phyloP scores from a whole-genome alignment of 2,113 vertebrate genomes.

The Panthera leo region DNA sequence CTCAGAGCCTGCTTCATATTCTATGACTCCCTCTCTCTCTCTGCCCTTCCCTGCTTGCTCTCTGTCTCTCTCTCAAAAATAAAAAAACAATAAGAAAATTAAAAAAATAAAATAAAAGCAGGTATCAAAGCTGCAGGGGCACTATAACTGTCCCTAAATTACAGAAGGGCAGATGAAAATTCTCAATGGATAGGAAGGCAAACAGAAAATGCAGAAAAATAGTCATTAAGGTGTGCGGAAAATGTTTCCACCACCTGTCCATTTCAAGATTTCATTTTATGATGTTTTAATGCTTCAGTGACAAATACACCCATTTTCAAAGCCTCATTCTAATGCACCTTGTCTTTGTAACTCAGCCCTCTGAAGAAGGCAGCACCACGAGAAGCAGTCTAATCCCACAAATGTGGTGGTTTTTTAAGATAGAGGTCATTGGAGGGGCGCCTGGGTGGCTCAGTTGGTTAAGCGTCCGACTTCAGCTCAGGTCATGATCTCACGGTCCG shows the following conservation, averaged over 20 bases:
- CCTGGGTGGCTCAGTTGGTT: no score
- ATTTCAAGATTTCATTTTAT: not conserved
- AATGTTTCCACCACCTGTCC: not conserved
- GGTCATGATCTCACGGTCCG: no score
- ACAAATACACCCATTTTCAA: not conserved
- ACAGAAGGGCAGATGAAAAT: not conserved
- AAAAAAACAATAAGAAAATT: no score
- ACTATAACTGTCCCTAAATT: not conserved
- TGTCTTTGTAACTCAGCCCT: not conserved
- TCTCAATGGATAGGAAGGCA: not conserved
- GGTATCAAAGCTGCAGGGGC: not conserved
- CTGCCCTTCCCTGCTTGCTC: no score
- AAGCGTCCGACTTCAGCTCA: no score
- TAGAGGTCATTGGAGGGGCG: not conserved
- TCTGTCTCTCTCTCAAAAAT: no score
- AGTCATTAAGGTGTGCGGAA: not conserved
- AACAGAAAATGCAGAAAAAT: not conserved
- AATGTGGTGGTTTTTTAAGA: not conserved
- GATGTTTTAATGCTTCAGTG: not conserved
- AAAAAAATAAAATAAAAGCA: not conserved
- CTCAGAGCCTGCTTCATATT: no score
- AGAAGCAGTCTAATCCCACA: not conserved
- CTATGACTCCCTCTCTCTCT: no score
- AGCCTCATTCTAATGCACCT: not conserved
- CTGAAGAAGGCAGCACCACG: not conserved